phyloP scores from a whole-genome alignment of 1,140 invertebrate species.

The Monochamus saltuarius region DNA sequence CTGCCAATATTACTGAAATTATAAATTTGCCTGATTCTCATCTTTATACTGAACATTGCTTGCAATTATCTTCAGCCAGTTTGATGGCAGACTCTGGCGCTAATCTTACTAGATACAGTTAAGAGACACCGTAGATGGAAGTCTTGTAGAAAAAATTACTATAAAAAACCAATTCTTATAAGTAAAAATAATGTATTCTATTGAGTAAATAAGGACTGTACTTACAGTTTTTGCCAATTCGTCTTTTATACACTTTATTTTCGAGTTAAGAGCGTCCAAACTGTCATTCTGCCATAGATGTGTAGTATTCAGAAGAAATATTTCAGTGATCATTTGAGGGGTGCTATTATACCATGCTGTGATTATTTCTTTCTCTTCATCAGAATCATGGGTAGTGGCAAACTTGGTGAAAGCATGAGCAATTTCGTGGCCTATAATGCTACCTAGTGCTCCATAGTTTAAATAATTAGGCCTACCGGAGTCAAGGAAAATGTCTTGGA shows the following conservation, averaged over 20 bases:
- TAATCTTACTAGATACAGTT: too few relatives aligned
- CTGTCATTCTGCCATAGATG: slow-evolving; percentile 8
- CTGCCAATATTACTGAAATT: too few relatives aligned
- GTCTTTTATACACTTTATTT: slow-evolving; percentile 24
- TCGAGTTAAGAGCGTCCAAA: slow-evolving; percentile 6
- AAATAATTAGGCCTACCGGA: slow-evolving; percentile 81
- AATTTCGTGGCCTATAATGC: slow-evolving; percentile 69
- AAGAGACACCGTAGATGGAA: too few relatives aligned
- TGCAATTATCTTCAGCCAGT: too few relatives aligned
- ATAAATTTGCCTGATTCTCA: too few relatives aligned
- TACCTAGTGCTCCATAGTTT: slow-evolving; percentile 74
- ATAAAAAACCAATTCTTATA: too few relatives aligned
- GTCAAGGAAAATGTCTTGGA: slow-evolving; percentile 31
- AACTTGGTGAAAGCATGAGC: slow-evolving; percentile 59
- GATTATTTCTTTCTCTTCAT: background rate
- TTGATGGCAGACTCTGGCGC: too few relatives aligned
- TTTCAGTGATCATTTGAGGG: background rate
- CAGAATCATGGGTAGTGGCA: background rate
- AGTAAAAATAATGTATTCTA: too few relatives aligned
- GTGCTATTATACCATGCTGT: background rate
- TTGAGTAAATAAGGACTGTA: too few relatives aligned
- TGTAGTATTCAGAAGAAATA: background rate
- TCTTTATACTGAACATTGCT: too few relatives aligned
- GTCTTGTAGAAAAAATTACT: too few relatives aligned
- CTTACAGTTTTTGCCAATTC: slow-evolving; percentile 17